Evolutionary conservation across 2,113 vertebrate genomes (phyloP).

Genomic region (Cercopithecus mona): DNA sequence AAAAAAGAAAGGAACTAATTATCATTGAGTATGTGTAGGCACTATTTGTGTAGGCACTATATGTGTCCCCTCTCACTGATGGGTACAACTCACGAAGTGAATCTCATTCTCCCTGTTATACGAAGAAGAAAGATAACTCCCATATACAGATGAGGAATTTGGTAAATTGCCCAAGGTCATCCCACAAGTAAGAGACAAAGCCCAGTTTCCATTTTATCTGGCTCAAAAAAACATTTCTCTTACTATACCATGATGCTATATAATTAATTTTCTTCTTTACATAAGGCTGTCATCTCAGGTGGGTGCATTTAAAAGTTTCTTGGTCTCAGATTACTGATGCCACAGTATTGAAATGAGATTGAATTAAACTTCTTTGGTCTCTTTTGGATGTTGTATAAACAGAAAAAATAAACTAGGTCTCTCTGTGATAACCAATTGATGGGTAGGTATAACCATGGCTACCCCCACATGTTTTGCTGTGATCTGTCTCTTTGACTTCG

Average conservation of each 20-base stretch:
- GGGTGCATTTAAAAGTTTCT: not conserved
- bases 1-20: not conserved
- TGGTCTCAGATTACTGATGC: not conserved
- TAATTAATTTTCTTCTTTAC: not conserved
- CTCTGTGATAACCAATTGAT: not conserved
- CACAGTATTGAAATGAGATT: not conserved
- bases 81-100: no score
- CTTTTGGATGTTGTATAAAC: not conserved
- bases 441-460: not conserved
- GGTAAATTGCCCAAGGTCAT: not conserved
- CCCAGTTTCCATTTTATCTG: not conserved
- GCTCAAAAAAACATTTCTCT: not conserved
- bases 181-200: not conserved
- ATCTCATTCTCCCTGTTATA: not conserved
- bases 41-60: no score
- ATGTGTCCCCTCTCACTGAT: not conserved
- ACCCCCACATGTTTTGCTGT: not conserved
- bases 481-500: not conserved
- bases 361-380: not conserved
- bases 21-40: not conserved
- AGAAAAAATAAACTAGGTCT: not conserved
- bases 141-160: not conserved
- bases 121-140: not conserved
- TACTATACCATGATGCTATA: not conserved
- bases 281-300: not conserved